Base-by-base conservation (phyloP, 2,797 vertebrate genomes). In the Phyllotis vaccarum region DNA sequence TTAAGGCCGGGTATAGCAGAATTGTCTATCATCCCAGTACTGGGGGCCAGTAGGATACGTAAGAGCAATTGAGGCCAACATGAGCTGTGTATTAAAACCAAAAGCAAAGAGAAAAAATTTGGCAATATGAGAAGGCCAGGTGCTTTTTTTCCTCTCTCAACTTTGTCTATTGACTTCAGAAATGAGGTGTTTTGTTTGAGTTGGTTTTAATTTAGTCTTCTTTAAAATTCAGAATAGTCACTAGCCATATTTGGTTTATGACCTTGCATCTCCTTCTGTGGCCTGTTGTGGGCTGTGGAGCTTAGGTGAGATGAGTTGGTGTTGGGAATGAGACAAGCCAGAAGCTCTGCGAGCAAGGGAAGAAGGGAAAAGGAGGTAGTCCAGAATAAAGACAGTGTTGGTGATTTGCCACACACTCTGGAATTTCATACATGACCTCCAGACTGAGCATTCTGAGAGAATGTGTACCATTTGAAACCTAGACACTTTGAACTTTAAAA, bases 211-310 rank as follows among this genome's bases (percentile, higher is more conserved):
- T 79, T 79, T 52, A 49, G 27, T 72, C 37, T 70, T 1, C 92
- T 98, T 92, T 79, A 94, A 82, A 97, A 97, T 96, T 96, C 83
- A 97, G 97, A 98, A 97, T 98, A 97, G 97, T 98, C 97, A 97
- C 91, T 4, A 22, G 88, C 62, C 89, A 78, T 29, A 13, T 94
- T 95, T 97, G 91, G 90, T 97, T 96, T 94, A 60, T 96, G 86
- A 95, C 94, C 96, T 95, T 52, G 34, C 82, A 62, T 90, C 94
- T 80, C 90, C 95, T 97, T 91, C 89, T 66, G 31, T 43, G 64
- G 90, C 60, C 94, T 97, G 89, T 95, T 91, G 91, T 79, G 91
- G 17, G 89, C 95, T 91, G 90, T 74, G 91, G 27, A 78, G 54
- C 62, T 81, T 95, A 95, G 83, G 60, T 92, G 90, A 93, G 54